Evolutionary conservation across 2,113 vertebrate species (phyloP), one percentile per base, ranked within the genome.

Genomic region (Gobio gobio): DNA sequence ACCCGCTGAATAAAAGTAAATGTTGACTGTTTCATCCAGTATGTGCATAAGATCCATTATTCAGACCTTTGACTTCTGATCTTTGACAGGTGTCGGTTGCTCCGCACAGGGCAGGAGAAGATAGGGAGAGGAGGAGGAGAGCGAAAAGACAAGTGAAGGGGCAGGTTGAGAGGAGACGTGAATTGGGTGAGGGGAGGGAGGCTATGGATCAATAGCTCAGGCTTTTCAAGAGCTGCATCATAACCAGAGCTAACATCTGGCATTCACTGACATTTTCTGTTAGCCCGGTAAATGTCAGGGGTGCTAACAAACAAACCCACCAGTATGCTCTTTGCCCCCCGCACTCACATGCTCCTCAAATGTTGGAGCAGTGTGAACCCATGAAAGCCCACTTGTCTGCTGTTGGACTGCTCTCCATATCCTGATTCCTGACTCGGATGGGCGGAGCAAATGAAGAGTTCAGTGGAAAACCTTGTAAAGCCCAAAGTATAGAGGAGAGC

Each of bases 231-330:
- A 78, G 66, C 87, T 82, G 83, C 78, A 90, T 91, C 89, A 88
- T 92, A 93, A 92, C 89, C 89, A 83, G 89, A 88, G 90, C 91
- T 92, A 92, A 91, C 91, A 89, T 87, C 88, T 94, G 93, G 87
- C 90, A 94, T 94, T 94, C 90, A 77, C 47, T 94, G 94, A 94
- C 94, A 94, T 95, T 95, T 94, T 91, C 91, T 89, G 86, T 88
- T 72, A 74, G 86, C 88, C 87, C 92, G 88, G 89, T 91, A 93
- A 94, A 94, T 94, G 93, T 94, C 93, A 94, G 78, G 83, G 86
- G 88, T 90, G 83, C 85, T 86, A 92, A 86, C 88, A 88, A 91
- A 92, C 89, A 87, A 88, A 89, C 85, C 89, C 85, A 84, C 84
- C 78, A 72, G 75, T 33, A 64, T 43, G 81, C 59, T n/a, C 54